These are phyloP conservation scores for Campoletis raptor DNA, from an alignment of 2,888 invertebrate species.

Conservation along the genomic window DNA sequence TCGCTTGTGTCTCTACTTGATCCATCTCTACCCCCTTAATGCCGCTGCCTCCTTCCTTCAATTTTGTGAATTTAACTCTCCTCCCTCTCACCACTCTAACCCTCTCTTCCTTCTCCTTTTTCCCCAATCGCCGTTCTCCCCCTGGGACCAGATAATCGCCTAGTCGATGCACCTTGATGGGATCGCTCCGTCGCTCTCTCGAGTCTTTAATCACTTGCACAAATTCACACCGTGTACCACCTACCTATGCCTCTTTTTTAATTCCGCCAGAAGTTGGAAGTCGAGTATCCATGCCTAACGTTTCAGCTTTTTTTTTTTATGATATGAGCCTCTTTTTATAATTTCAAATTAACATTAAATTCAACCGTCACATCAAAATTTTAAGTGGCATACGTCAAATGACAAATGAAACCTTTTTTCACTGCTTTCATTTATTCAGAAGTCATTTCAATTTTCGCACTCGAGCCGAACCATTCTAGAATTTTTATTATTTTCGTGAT, in stretches of 20 bases:
- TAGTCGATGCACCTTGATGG: conserved; percentile 61
- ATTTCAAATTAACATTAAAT: background rate
- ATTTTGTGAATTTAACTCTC: conserved; percentile 39
- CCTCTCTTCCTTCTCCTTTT: background rate
- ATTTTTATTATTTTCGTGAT: background rate
- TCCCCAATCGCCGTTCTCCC: conserved; percentile 16
- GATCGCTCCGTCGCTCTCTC: conserved; percentile 64
- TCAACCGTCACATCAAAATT: background rate
- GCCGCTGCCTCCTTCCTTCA: background rate
- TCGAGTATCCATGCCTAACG: background rate
- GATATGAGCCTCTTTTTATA: background rate
- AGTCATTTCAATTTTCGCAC: background rate
- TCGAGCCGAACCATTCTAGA: background rate
- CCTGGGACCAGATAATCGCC: conserved; percentile 68
- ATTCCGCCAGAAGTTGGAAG: conserved; percentile 7
- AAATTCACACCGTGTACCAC: conserved; percentile 59
- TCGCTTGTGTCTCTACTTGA: conserved; percentile 58
- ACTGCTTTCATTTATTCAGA: background rate
- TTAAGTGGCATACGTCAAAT: background rate
- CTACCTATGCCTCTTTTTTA: conserved; percentile 30
- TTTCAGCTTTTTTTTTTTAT: background rate
- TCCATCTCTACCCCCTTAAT: conserved; percentile 32
- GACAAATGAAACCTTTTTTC: background rate
- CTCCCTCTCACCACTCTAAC: background rate
- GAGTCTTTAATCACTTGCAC: conserved; percentile 67